These are phyloP conservation scores for Nymphicus hollandicus DNA, from an alignment of 2,113 vertebrate genomes.

Conservation along the genomic window DNA sequence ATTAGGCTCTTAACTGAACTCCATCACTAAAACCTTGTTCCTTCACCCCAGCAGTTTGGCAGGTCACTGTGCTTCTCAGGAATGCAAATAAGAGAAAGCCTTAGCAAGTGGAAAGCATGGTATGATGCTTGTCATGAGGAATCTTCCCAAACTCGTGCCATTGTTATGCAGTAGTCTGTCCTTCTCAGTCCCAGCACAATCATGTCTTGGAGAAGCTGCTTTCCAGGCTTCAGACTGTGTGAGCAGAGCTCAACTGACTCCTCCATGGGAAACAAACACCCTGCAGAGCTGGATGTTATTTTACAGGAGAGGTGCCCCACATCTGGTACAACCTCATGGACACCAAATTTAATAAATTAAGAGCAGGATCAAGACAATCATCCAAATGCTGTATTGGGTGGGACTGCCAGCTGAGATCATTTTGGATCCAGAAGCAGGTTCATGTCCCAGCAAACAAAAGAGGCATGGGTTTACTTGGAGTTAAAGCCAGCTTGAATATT, in stretches of 20 bases:
- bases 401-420: constrained; percentile 25
- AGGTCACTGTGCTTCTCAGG: neutral
- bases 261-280: neutral
- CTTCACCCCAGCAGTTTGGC: neutral
- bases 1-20: neutral
- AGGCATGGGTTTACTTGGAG: neutral
- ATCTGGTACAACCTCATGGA: neutral
- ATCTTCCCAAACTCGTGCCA: neutral
- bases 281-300: neutral
- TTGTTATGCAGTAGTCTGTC: neutral
- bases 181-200: neutral
- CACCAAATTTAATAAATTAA: neutral
- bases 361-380: neutral
- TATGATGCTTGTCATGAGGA: neutral
- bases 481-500: neutral
- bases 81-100: neutral
- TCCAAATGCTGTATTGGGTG: neutral
- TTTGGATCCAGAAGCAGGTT: constrained; percentile 1
- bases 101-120: neutral
- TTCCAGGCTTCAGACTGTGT: neutral
- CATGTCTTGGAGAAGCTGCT: neutral
- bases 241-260: neutral
- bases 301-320: neutral
- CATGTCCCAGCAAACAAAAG: neutral
- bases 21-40: neutral